phyloP scores from a whole-genome alignment of 1,140 invertebrate species.

The Orchestia grillus region DNA sequence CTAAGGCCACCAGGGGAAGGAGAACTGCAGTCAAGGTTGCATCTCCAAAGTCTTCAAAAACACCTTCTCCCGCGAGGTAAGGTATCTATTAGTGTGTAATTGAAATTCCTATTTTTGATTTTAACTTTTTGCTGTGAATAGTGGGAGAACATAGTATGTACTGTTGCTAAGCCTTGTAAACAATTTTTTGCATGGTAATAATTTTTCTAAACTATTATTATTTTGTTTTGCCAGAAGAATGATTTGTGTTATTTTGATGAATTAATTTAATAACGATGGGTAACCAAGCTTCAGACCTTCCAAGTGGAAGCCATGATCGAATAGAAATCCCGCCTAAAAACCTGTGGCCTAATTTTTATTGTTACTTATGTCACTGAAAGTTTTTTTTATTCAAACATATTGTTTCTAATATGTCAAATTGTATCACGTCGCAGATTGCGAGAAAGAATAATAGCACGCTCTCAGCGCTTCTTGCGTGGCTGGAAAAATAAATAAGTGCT shows the following conservation, averaged over 20 bases:
- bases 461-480: too few relatives aligned
- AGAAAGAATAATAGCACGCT: too few relatives aligned
- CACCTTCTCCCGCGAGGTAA: conserved; percentile 7
- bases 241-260: too few relatives aligned
- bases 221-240: too few relatives aligned
- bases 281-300: too few relatives aligned
- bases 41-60: neutral
- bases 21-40: neutral
- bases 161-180: neutral
- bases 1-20: neutral
- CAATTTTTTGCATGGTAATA: too few relatives aligned
- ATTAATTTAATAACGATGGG: too few relatives aligned
- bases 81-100: neutral
- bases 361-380: neutral
- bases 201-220: too few relatives aligned
- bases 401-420: neutral
- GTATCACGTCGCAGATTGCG: neutral
- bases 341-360: too few relatives aligned
- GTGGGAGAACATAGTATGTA: neutral
- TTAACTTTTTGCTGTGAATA: neutral
- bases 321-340: too few relatives aligned
- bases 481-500: too few relatives aligned
- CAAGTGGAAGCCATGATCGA: too few relatives aligned
- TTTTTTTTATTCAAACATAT: neutral
- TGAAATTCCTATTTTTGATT: neutral